Conservation (phyloP, 2,797 vertebrate species). For the Stomatorhinus walkeri region DNA sequence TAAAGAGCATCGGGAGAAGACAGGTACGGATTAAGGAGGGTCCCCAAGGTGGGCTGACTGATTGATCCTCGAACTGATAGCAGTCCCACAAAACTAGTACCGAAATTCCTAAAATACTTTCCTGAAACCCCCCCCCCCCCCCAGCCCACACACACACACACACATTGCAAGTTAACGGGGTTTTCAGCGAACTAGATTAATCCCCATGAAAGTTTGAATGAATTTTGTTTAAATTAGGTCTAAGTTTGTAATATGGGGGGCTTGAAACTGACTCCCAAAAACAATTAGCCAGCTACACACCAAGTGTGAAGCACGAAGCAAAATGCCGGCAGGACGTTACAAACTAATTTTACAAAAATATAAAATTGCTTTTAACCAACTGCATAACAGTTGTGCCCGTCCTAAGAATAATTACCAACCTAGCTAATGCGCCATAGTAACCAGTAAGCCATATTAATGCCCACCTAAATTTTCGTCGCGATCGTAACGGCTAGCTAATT, state of each 20-base stretch:
- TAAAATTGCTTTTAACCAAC: background rate
- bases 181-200: background rate
- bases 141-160: no score
- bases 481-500: background rate
- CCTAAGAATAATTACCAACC: background rate
- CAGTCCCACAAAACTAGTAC: background rate
- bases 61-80: conserved; percentile 8
- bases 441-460: background rate
- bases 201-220: conserved; percentile 2
- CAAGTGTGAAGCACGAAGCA: background rate
- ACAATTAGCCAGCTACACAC: background rate
- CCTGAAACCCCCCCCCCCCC: background rate
- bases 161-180: background rate
- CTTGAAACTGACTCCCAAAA: background rate
- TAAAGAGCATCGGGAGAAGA: background rate
- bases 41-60: background rate
- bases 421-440: background rate
- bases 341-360: background rate
- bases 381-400: background rate
- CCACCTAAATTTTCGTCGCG: background rate
- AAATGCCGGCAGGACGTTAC: background rate
- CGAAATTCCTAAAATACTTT: conserved; percentile 9
- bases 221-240: background rate
- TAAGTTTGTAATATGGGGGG: background rate
- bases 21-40: background rate